These are phyloP conservation scores for Chrysolina haemoptera DNA, from an alignment of 2,888 invertebrate species.

Conservation along the genomic window DNA sequence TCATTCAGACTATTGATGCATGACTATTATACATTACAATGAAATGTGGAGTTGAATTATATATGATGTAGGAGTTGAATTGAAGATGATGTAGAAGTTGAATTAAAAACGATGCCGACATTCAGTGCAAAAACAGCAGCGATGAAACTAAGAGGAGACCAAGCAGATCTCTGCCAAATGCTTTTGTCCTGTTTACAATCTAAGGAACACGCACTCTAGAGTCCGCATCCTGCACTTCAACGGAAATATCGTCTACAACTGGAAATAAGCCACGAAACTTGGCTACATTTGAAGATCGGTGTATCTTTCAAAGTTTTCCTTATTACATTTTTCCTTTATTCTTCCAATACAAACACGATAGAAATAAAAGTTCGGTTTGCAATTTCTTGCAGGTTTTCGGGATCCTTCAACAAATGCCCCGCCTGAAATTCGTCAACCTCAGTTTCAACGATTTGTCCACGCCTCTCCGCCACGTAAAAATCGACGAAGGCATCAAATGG, in stretches of 20 bases:
- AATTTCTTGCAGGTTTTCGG: constrained; percentile 79
- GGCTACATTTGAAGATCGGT: too few relatives aligned
- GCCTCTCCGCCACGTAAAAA: constrained; percentile 71
- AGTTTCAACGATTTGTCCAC: constrained; percentile 90
- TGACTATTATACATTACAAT: too few relatives aligned
- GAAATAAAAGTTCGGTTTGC: not conserved
- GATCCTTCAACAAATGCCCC: constrained; percentile 89
- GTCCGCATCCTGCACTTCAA: constrained; percentile 89
- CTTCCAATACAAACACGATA: too few relatives aligned
- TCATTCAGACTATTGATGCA: too few relatives aligned
- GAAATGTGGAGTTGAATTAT: too few relatives aligned
- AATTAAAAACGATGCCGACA: too few relatives aligned
- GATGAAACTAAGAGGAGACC: constrained; percentile 42
- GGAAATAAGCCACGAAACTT: constrained; percentile 87
- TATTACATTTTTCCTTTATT: too few relatives aligned
- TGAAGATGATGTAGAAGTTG: too few relatives aligned
- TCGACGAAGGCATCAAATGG: constrained; percentile 68
- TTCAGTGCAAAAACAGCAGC: constrained; percentile 42
- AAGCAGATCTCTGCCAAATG: not conserved
- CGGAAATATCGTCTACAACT: constrained; percentile 87
- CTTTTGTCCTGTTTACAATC: constrained; percentile 36
- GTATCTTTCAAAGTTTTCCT: too few relatives aligned
- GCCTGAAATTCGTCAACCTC: constrained; percentile 91
- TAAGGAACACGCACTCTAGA: constrained; percentile 73
- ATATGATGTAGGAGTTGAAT: too few relatives aligned